Base-by-base conservation (phyloP, 2,113 vertebrate species). In the Cyanoderma ruficeps region DNA sequence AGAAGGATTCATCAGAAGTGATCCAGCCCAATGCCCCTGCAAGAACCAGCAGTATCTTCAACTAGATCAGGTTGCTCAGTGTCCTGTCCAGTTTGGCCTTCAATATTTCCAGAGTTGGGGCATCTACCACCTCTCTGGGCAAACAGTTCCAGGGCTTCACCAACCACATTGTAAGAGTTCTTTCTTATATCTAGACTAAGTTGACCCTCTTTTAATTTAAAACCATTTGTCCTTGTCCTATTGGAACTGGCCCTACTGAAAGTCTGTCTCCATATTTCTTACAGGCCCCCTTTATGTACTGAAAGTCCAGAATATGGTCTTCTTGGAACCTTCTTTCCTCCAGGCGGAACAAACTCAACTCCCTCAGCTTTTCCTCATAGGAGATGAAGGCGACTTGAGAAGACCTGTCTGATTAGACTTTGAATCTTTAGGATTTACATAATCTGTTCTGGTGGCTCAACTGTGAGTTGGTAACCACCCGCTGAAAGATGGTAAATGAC, bases 401-500 rank as follows among this genome's bases (percentile, higher is more conserved):
- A 86, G 69, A 74, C 60, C 76, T 80, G 75, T 61, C 65, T 91
- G 92, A 82, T 89, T 68, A 91, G 57, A 47, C 80, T 83, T 59
- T 83, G 50, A 94, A 63, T 83, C 83, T 75, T 42, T 88, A 90
- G 39, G 91, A 92, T 96, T 93, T 95, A 81, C 83, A 84, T 92
- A 81, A 92, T 84, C 68, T 86, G 30, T 78, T 92, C 89, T 46
- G 60, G 86, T 96, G 91, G 83, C 83, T 97, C 80, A 81, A 44
- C 83, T 52, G 80, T 78, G 72, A 39, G 42, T 61, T 92, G 94
- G 69, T 70, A 95, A 63, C 89, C 83, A 96, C 86, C 52, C 22
- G 68, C 68, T 87, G 89, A 78, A 97, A 96, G 86, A 95, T 75
- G 91, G 83, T 70, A 90, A 74, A 83, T 94, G 95, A 97, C 95